Conservation (phyloP, 64 coral and sea anemone genomes). For the Cladopsammia gracilis region DNA sequence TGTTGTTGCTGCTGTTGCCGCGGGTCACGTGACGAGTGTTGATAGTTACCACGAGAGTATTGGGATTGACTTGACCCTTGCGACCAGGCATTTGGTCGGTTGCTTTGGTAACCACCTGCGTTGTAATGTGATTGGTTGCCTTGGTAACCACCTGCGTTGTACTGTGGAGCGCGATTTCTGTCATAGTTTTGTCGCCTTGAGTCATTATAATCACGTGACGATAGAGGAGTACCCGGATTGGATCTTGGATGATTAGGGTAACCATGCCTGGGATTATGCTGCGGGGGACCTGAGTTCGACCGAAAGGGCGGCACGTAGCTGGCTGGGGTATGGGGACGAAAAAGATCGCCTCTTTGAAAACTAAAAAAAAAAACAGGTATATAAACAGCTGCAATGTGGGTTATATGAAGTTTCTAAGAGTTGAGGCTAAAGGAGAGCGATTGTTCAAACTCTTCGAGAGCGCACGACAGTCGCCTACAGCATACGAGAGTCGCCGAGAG, state of each 20-base stretch:
- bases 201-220: conserved; percentile 60
- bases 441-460: too few species aligned
- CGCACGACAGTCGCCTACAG: too few species aligned
- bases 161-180: conserved; percentile 10
- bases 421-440: too few species aligned
- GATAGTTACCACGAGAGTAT: conserved; percentile 1
- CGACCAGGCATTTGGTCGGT: conserved; percentile 34
- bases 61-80: conserved; percentile 53
- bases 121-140: conserved; percentile 29
- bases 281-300: conserved; percentile 10
- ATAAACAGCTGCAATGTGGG: not conserved
- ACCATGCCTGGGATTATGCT: conserved; percentile 23
- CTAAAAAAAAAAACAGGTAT: not conserved
- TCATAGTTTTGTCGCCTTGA: conserved; percentile 13
- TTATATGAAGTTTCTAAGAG: not conserved
- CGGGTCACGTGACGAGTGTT: conserved; percentile 22
- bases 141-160: conserved; percentile 49
- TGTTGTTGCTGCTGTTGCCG: conserved; percentile 25
- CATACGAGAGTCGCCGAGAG: too few species aligned
- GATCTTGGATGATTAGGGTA: conserved; percentile 14
- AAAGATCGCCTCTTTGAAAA: conserved; percentile 34
- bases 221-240: conserved; percentile 66
- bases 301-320: conserved; percentile 24
- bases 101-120: conserved; percentile 24
- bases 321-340: conserved; percentile 11